A percentile compares a stretch with the other conserved stretches of the same genome.
These are phyloP conservation scores for Triplophysa tibetana DNA, from an alignment of 2,113 vertebrate genomes.

Conservation along the genomic window DNA sequence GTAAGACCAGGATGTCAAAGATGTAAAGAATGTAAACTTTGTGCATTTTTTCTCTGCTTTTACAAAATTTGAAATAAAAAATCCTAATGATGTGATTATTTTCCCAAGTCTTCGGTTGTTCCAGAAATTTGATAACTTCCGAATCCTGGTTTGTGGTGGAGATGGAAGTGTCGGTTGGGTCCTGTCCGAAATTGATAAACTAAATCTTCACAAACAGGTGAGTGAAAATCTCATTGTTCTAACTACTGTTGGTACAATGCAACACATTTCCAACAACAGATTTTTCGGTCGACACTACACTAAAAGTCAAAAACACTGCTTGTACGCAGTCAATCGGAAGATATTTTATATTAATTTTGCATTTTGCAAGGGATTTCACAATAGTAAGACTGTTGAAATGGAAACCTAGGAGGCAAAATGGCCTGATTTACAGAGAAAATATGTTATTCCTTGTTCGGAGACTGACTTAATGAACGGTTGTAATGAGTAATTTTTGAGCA, in stretches of 20 bases:
- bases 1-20: constrained; percentile 69
- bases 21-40: too few species aligned
- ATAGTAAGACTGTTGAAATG: too few species aligned
- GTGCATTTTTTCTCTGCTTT: neutral
- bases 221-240: neutral
- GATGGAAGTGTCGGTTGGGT: constrained; percentile 99
- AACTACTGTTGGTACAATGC: neutral
- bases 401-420: too few species aligned
- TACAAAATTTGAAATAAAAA: neutral
- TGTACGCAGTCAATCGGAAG: neutral
- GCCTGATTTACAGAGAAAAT: too few species aligned
- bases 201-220: constrained; percentile 95
- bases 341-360: neutral
- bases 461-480: too few species aligned
- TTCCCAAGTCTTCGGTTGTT: constrained; percentile 89
- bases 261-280: too few species aligned
- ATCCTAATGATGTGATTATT: neutral
- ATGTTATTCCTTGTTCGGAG: too few species aligned
- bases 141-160: constrained; percentile 96
- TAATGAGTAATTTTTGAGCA: neutral
- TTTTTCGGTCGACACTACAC: neutral
- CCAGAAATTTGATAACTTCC: constrained; percentile 98
- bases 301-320: neutral
- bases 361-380: too few species aligned
- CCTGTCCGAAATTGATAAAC: constrained; percentile 96